Percentiles rank a stretch among this genome's conserved stretches.
These are phyloP conservation scores for Lasioglossum vierecki DNA, from an alignment of 2,888 invertebrate species.

Conservation along the genomic window DNA sequence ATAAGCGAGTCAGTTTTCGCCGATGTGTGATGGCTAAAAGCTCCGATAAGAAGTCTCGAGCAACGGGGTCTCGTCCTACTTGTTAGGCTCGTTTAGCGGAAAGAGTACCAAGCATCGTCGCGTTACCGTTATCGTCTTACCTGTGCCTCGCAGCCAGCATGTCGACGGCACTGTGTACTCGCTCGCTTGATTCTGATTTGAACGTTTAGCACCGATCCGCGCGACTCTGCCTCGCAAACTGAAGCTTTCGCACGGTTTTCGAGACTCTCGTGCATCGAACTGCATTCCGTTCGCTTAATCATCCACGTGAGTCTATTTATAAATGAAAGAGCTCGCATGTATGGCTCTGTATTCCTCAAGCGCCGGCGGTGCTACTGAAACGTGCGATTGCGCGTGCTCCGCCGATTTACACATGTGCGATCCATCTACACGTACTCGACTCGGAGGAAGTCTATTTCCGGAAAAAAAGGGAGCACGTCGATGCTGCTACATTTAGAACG, in stretches of 20 bases:
- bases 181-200: neutral
- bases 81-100: constrained; percentile 19
- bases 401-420: neutral
- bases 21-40: neutral
- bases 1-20: neutral
- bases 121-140: constrained; percentile 64
- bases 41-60: neutral
- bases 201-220: constrained; percentile 40
- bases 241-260: constrained; percentile 57
- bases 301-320: constrained; percentile 72
- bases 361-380: neutral
- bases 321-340: constrained; percentile 47
- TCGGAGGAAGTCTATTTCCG: constrained; percentile 71
- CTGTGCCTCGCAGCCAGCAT: constrained; percentile 79
- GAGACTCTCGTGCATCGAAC: constrained; percentile 65
- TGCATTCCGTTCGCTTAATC: constrained; percentile 75
- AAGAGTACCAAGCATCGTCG: constrained; percentile 18
- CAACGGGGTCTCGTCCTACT: constrained; percentile 7
- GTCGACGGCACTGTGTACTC: neutral
- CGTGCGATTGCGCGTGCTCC: neutral
- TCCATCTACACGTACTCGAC: neutral
- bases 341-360: constrained; percentile 41
- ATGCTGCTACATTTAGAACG: neutral
- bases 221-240: constrained; percentile 56
- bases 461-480: constrained; percentile 56